phyloP scores from a whole-genome alignment of 2,797 vertebrate species.

The Semotilus atromaculatus region DNA sequence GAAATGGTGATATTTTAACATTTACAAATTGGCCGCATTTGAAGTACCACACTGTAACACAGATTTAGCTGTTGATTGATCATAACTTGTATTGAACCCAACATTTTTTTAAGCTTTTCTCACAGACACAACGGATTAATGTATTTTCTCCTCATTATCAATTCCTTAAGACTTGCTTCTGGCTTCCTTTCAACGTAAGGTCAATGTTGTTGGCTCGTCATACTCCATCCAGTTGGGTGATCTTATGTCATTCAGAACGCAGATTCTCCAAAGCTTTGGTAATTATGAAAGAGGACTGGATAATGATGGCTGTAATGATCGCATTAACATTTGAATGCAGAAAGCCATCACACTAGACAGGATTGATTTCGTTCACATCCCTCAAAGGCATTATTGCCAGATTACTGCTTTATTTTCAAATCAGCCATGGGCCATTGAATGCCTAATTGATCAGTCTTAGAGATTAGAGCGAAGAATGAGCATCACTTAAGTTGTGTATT shows the following conservation, averaged over 20 bases:
- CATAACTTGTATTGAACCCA: background rate
- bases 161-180: background rate
- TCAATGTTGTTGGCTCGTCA: slow-evolving; percentile 20
- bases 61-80: background rate
- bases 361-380: slow-evolving; percentile 39
- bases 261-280: slow-evolving; percentile 18
- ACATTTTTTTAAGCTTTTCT: background rate
- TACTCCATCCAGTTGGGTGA: background rate
- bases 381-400: slow-evolving; percentile 17
- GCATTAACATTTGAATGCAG: slow-evolving; percentile 37
- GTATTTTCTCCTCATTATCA: slow-evolving; percentile 7
- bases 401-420: slow-evolving; percentile 37
- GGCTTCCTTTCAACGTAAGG: slow-evolving; percentile 4
- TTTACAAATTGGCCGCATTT: background rate
- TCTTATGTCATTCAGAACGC: background rate
- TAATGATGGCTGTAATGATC: slow-evolving; percentile 40
- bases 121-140: background rate
- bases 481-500: background rate
- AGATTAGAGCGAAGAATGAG: slow-evolving; percentile 1
- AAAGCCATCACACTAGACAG: slow-evolving; percentile 14
- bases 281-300: slow-evolving; percentile 30
- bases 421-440: slow-evolving; percentile 7
- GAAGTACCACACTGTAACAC: background rate
- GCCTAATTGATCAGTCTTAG: slow-evolving; percentile 9
- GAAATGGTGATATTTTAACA: background rate